A percentile compares a stretch with the other conserved stretches of the same genome.
These are phyloP conservation scores for Tetanocera ferruginea DNA, from an alignment of 2,888 invertebrate species.

Conservation along the genomic window DNA sequence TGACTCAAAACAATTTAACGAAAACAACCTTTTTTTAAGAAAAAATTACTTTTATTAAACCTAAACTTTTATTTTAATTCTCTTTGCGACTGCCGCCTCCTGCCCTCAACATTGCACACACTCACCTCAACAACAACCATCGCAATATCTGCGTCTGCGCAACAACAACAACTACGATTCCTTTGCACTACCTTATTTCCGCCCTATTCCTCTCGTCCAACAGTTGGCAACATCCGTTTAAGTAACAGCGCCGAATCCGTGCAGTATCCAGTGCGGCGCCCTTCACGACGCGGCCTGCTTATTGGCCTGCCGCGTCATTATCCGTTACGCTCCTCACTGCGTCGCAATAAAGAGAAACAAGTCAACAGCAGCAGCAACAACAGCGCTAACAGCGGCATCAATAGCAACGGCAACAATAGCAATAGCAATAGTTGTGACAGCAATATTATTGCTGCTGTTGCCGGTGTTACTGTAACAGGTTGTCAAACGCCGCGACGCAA, in stretches of 20 bases:
- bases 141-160: slow-evolving; percentile 4
- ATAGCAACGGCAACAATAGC: slow-evolving; percentile 27
- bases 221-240: slow-evolving; percentile 74
- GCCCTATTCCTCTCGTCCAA: slow-evolving; percentile 15
- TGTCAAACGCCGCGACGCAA: slow-evolving; percentile 5
- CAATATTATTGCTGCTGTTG: slow-evolving; percentile 15
- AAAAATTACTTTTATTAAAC: background rate
- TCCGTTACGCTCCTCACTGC: slow-evolving; percentile 72
- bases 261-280: slow-evolving; percentile 74
- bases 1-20: too few relatives aligned
- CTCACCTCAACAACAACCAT: background rate
- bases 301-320: slow-evolving; percentile 70
- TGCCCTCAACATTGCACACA: background rate
- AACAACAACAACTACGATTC: slow-evolving; percentile 31
- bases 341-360: slow-evolving; percentile 74
- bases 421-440: slow-evolving; percentile 37
- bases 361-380: slow-evolving; percentile 59
- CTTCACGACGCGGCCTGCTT: slow-evolving; percentile 73
- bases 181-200: background rate
- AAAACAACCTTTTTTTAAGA: too few relatives aligned
- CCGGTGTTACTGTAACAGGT: slow-evolving; percentile 26
- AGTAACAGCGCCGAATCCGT: slow-evolving; percentile 77
- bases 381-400: slow-evolving; percentile 51
- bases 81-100: slow-evolving; percentile 11
- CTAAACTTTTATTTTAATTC: background rate